Conservation (phyloP, 2,113 vertebrate species). For the Glareola pratincola region DNA sequence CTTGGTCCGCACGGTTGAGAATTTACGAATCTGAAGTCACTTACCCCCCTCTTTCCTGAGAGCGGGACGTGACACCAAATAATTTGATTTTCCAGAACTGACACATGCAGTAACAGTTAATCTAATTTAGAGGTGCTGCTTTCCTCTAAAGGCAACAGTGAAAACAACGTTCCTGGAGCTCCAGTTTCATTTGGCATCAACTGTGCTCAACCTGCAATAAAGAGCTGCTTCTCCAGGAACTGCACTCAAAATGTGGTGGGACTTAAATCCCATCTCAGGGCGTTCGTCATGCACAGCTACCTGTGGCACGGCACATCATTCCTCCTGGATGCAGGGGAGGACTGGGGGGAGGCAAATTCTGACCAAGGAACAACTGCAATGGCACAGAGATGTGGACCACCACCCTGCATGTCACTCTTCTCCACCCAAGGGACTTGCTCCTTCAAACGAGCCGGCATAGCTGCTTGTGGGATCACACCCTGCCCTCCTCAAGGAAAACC, state of each 20-base stretch:
- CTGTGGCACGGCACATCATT: neutral
- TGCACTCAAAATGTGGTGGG: fast-evolving
- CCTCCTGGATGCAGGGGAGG: neutral
- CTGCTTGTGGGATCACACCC: neutral
- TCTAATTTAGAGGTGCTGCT: neutral
- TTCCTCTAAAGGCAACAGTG: neutral
- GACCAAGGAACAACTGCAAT: neutral
- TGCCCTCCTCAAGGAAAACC: neutral
- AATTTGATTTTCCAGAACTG: slow-evolving; percentile 19
- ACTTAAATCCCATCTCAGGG: neutral
- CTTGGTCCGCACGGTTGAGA: too few species aligned
- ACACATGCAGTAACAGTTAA: neutral
- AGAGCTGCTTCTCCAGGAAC: neutral
- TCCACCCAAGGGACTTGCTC: neutral
- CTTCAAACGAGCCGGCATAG: neutral
- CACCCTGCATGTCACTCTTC: neutral
- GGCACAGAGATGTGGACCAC: fast-evolving
- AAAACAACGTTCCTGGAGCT: neutral
- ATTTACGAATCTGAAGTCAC: too few species aligned
- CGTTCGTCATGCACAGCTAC: neutral
- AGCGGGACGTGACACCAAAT: too few species aligned
- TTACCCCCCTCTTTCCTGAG: too few species aligned
- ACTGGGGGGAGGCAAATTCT: neutral
- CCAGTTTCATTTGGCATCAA: neutral
- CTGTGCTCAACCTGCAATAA: neutral